Evolutionary conservation across 2,113 vertebrate species (phyloP).

Genomic region (Orycteropus afer): DNA sequence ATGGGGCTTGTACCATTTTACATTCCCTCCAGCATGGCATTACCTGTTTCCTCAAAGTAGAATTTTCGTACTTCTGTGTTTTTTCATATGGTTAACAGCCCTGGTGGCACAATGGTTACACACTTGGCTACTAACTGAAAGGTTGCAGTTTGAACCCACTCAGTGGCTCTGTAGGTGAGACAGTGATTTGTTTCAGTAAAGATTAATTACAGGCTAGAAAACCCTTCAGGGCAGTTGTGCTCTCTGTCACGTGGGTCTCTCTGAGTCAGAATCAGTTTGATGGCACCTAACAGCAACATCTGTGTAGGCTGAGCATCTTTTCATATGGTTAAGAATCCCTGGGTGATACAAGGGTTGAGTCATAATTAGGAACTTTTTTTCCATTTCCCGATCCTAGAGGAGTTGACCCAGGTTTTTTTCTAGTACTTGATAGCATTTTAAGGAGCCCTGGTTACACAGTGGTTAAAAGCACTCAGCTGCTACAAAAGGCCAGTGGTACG

Average conservation of each 20-base stretch:
- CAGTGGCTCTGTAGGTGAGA: no score
- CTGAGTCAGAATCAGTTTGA: no score
- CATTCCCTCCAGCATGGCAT: neutral
- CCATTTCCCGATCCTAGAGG: neutral
- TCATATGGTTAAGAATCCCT: neutral
- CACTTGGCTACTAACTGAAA: neutral
- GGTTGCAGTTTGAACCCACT: neutral
- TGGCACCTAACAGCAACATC: no score
- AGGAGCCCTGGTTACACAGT: no score
- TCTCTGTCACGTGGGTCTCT: no score
- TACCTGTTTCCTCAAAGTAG: neutral
- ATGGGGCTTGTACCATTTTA: no score
- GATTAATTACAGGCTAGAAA: no score
- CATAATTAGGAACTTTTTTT: neutral
- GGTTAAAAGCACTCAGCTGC: no score
- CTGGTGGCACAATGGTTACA: neutral
- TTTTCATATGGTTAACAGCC: no score
- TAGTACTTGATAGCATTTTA: neutral
- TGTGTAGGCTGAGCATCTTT: neutral
- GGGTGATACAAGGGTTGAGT: neutral
- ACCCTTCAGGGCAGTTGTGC: no score
- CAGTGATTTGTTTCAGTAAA: no score
- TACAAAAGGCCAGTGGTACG: no score
- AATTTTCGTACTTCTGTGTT: neutral
- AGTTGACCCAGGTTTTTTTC: neutral